A percentile compares a stretch with the other conserved stretches of the same genome.
These are phyloP conservation scores for Oncopeltus fasciatus DNA, from an alignment of 1,140 invertebrate species.

Conservation along the genomic window DNA sequence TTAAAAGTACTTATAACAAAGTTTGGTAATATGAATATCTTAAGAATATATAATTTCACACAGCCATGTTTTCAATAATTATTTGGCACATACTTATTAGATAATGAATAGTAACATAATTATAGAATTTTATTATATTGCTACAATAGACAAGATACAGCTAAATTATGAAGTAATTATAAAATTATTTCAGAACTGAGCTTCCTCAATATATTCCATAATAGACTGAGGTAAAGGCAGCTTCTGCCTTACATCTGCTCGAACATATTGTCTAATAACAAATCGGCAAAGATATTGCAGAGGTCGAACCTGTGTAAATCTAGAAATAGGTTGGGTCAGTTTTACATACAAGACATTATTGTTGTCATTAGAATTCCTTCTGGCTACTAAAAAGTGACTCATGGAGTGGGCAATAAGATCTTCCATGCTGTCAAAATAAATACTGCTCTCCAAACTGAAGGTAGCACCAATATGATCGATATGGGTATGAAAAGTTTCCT, in stretches of 20 bases:
- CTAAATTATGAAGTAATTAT: neutral
- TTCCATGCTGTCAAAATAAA: conserved; percentile 49
- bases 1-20: no score
- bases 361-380: neutral
- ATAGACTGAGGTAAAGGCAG: conserved; percentile 53
- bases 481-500: conserved; percentile 51
- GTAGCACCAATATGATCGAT: conserved; percentile 51
- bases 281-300: conserved; percentile 63
- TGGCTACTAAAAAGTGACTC: conserved; percentile 13
- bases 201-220: conserved; percentile 47
- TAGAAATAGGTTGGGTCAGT: conserved; percentile 59
- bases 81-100: no score
- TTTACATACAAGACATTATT: conserved; percentile 42
- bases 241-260: conserved; percentile 53
- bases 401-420: conserved; percentile 57
- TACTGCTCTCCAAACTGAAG: conserved; percentile 49
- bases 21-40: no score
- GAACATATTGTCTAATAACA: conserved; percentile 55
- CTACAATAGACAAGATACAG: neutral
- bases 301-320: conserved; percentile 56
- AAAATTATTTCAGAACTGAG: conserved; percentile 31
- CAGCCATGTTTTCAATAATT: no score
- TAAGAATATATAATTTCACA: no score
- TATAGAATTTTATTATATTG: neutral
- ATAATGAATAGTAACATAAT: no score